A percentile compares a stretch with the other conserved stretches of the same genome.
These are phyloP conservation scores for Stichodactyla mertensii DNA, from an alignment of 64 coral and sea anemone genomes.

Conservation along the genomic window DNA sequence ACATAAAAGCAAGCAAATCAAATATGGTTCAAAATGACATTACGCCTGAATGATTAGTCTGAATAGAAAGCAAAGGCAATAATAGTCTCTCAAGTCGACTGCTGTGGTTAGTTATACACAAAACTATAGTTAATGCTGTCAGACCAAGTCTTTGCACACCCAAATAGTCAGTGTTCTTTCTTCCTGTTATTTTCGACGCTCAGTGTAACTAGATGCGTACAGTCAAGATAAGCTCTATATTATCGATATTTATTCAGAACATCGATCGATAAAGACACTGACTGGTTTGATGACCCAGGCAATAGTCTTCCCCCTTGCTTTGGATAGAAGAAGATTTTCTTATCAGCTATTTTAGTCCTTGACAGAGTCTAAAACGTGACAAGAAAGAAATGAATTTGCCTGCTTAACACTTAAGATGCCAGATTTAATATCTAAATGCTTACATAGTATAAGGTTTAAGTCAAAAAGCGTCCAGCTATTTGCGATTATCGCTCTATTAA, in stretches of 20 bases:
- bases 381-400: neutral
- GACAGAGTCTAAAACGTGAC: neutral
- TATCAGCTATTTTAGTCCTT: neutral
- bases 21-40: conserved; percentile 9
- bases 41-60: conserved; percentile 3
- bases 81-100: neutral
- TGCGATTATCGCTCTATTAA: neutral
- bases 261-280: neutral
- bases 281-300: neutral
- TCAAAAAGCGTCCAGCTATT: too few relatives aligned
- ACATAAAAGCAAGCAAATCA: conserved; percentile 17
- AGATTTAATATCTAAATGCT: neutral
- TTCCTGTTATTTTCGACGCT: too few relatives aligned
- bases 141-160: too few relatives aligned
- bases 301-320: neutral
- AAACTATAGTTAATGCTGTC: neutral
- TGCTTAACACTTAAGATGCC: neutral
- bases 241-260: conserved; percentile 4
- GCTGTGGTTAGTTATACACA: neutral
- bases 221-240: neutral
- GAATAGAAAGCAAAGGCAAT: neutral
- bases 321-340: neutral
- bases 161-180: too few relatives aligned
- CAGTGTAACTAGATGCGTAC: too few relatives aligned
- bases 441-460: neutral